Evolutionary conservation across 2,888 invertebrate genomes (phyloP), one percentile per base, ranked within the genome.

Genomic region (Oligia strigilis): DNA sequence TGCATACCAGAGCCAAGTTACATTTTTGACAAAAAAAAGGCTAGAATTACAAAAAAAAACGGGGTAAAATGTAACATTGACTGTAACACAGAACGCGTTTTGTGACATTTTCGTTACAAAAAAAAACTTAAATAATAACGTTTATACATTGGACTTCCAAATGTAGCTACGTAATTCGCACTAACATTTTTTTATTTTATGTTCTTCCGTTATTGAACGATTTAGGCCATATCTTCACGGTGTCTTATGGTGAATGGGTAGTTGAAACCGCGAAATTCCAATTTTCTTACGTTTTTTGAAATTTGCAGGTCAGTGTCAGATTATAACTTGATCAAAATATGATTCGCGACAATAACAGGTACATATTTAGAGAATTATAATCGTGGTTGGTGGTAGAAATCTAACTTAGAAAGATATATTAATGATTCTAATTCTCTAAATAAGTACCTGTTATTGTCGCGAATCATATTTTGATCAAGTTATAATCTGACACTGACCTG

Each of bases 101-200:
- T 87, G 88, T 88, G 89, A 88, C 89, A 82, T 69, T 81, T 76
- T 73, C 55, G 58, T 77, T 74, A 75, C 58, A 77, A 58, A 77
- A 60, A 23, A 76, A 75, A 64, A 73, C 65, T 72, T 70, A 80
- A 29, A 60, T 62, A 17, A 58, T 72, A 46, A 13, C 14, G 11
- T 62, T 75, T 40, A 77, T 46, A 77, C 55, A 76, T 62, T 78
- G 71, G 73, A 75, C 60, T 67, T 71, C 1, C 40, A 66, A 70
- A 49, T 69, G 14, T 36, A 43, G 36, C 14, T 66, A 46, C 58
- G n/a, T 58, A 11, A 5, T 81, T 6, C 29, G 17, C 52, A 14
- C n/a, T 55, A 8, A 55, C 58, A 43, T 52, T 36, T n/a, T n/a
- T 65, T 19, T 19, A 8, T 52, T 36, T 55, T 4, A 19, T 49